Percentiles rank a stretch among this genome's conserved stretches.
Conservation (phyloP, 2,797 vertebrate genomes). For the Semotilus atromaculatus region DNA sequence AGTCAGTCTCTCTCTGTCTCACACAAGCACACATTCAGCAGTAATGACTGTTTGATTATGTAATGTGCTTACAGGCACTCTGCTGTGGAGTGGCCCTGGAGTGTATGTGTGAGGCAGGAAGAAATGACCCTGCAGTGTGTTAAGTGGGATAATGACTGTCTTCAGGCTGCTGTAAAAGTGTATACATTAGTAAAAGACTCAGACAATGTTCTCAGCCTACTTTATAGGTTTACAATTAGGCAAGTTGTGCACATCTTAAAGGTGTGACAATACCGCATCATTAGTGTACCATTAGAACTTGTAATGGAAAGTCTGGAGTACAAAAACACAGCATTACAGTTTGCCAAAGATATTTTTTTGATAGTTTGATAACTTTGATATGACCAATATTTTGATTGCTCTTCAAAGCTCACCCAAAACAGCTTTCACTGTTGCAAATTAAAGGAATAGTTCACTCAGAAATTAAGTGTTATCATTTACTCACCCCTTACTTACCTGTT, state of each 20-base stretch:
- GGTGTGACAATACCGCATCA: neutral
- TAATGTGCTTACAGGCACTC: slow-evolving; percentile 46
- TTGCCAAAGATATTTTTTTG: neutral
- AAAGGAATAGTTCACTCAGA: neutral
- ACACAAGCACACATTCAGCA: slow-evolving; percentile 41
- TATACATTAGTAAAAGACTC: slow-evolving; percentile 28
- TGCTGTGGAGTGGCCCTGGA: slow-evolving; percentile 38
- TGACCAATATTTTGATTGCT: neutral
- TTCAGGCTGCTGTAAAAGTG: slow-evolving; percentile 43
- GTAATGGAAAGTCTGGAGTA: neutral
- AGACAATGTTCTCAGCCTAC: neutral
- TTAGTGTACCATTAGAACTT: slow-evolving; percentile 1
- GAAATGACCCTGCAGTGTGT: slow-evolving; percentile 46
- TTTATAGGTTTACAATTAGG: slow-evolving; percentile 34
- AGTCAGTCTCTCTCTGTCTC: slow-evolving; percentile 37
- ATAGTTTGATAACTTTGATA: neutral
- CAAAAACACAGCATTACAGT: neutral
- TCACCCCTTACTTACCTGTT: neutral
- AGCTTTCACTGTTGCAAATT: neutral
- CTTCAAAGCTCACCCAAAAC: neutral
- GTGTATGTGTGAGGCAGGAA: slow-evolving; percentile 26
- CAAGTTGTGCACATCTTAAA: slow-evolving; percentile 25
- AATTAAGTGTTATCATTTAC: neutral
- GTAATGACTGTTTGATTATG: slow-evolving; percentile 50
- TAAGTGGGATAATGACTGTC: slow-evolving; percentile 50